Conservation (phyloP, 2,888 invertebrate species). For the Limnephilus lunatus region DNA sequence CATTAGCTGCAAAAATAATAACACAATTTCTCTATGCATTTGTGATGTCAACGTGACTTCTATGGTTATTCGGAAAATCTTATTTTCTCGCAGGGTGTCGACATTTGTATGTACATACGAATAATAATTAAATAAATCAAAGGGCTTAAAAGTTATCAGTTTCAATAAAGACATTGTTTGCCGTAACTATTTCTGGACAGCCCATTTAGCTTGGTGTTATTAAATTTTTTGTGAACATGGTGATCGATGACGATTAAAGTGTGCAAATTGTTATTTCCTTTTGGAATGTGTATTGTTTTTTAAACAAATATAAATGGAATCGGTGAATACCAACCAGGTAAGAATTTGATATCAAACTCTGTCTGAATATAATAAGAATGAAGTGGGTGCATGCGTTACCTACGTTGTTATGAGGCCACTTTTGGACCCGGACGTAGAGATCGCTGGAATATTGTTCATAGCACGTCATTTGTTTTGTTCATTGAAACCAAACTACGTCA, state of each 20-base stretch:
- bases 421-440: slow-evolving; percentile 50
- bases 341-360: slow-evolving; percentile 2
- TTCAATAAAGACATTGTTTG: not conserved
- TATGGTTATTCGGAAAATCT: slow-evolving; percentile 9
- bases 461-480: slow-evolving; percentile 50
- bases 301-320: slow-evolving; percentile 55
- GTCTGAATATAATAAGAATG: slow-evolving; percentile 14
- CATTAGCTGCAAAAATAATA: not conserved
- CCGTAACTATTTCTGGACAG: not conserved
- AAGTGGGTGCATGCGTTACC: slow-evolving; percentile 5
- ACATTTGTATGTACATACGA: not conserved
- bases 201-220: not conserved
- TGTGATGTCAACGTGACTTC: not conserved
- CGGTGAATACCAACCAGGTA: slow-evolving; percentile 53
- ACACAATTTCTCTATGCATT: not conserved
- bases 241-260: slow-evolving; percentile 51
- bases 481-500: slow-evolving; percentile 38
- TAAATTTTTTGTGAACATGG: slow-evolving; percentile 47
- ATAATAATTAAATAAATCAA: slow-evolving; percentile 4
- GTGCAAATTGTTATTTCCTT: slow-evolving; percentile 46
- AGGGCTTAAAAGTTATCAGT: not conserved
- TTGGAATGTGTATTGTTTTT: slow-evolving; percentile 52
- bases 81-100: slow-evolving; percentile 20
- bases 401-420: slow-evolving; percentile 6
- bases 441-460: slow-evolving; percentile 26